These are phyloP conservation scores for Lamproptera curius DNA, from an alignment of 2,888 invertebrate genomes.

Conservation along the genomic window DNA sequence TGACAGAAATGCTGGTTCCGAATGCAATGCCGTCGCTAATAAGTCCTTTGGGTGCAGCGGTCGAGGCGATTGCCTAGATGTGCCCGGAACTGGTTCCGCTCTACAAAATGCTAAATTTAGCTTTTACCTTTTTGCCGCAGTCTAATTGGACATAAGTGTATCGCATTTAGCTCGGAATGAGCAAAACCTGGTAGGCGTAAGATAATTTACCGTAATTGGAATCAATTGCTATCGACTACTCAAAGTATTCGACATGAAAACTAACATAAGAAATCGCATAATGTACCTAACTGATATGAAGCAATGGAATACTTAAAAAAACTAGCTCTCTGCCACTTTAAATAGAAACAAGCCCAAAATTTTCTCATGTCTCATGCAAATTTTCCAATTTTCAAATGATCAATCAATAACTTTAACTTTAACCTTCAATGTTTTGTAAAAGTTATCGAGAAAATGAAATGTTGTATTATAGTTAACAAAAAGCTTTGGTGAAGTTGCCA, in stretches of 20 bases:
- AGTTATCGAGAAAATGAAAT: not conserved
- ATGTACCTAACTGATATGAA: not conserved
- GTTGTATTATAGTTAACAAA: not conserved
- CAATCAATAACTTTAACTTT: not conserved
- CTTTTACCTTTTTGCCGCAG: conserved; percentile 4
- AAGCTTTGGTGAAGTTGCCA: not conserved
- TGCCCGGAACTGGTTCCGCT: not conserved
- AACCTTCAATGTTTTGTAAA: not conserved
- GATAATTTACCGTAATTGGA: conserved; percentile 3
- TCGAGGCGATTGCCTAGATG: not conserved
- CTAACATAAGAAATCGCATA: not conserved
- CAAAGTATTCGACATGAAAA: not conserved
- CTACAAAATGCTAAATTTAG: conserved; percentile 7
- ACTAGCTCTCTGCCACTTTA: not conserved
- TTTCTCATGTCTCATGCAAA: not conserved
- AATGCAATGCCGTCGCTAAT: not conserved
- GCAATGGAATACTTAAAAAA: no score
- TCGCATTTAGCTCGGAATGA: not conserved
- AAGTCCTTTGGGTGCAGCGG: conserved; percentile 2
- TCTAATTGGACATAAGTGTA: conserved; percentile 4
- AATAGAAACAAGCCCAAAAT: not conserved
- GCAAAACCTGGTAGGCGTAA: conserved; percentile 3
- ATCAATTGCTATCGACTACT: not conserved
- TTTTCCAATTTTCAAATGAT: not conserved
- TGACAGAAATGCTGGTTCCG: not conserved